These are phyloP conservation scores for Hoplostethus mediterraneus DNA, from an alignment of 2,797 vertebrate genomes.

Conservation along the genomic window DNA sequence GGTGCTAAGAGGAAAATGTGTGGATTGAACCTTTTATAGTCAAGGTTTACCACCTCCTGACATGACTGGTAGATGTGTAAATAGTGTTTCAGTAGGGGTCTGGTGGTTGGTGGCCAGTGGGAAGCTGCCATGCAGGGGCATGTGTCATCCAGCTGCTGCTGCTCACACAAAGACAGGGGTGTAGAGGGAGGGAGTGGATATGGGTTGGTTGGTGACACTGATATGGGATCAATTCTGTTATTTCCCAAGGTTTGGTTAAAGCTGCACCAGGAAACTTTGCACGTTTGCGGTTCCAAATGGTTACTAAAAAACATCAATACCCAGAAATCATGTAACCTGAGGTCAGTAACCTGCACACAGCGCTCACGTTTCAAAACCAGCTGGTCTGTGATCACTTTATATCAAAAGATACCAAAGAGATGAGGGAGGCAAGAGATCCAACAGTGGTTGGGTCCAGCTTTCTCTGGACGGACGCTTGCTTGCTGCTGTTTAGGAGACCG, in stretches of 20 bases:
- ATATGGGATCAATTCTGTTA: background rate
- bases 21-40: slow-evolving; percentile 9
- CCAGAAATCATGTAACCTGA: too few relatives aligned
- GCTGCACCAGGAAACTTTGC: background rate
- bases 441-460: too few relatives aligned
- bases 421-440: too few relatives aligned
- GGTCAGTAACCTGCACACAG: too few relatives aligned
- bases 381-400: too few relatives aligned
- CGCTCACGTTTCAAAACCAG: too few relatives aligned
- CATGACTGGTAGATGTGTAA: slow-evolving; percentile 23
- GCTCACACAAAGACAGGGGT: slow-evolving; percentile 4
- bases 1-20: slow-evolving; percentile 34
- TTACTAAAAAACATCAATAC: too few relatives aligned
- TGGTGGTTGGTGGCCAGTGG: slow-evolving; percentile 19
- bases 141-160: slow-evolving; percentile 58
- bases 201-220: background rate
- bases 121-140: slow-evolving; percentile 24
- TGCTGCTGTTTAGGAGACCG: too few relatives aligned
- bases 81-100: background rate
- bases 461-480: too few relatives aligned
- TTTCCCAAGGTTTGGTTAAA: background rate
- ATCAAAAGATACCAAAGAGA: too few relatives aligned
- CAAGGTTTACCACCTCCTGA: slow-evolving; percentile 27
- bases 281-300: too few relatives aligned
- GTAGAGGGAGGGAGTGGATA: background rate